These are phyloP conservation scores for Calcarius lapponicus DNA, from an alignment of 2,797 vertebrate genomes.

Conservation along the genomic window DNA sequence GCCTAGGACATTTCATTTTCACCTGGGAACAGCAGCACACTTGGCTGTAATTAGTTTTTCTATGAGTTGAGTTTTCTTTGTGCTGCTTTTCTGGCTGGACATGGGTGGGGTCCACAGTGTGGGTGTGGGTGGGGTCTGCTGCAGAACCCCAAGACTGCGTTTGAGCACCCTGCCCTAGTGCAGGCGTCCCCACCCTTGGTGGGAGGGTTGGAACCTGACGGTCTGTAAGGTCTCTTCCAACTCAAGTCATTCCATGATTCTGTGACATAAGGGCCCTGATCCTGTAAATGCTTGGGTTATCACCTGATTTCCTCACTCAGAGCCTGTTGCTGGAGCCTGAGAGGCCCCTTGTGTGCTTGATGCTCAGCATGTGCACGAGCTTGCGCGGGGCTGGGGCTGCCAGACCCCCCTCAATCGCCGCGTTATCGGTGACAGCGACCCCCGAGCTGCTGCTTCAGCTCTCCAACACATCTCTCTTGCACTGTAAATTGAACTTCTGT, in stretches of 20 bases:
- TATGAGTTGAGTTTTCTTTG: not conserved
- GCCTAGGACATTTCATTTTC: not conserved
- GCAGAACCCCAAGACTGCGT: not conserved
- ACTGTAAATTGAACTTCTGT: slow-evolving; percentile 56
- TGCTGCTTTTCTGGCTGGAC: not conserved
- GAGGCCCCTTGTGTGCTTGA: not conserved
- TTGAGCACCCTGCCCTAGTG: not conserved
- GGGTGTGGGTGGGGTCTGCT: not conserved
- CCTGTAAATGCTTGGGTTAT: not conserved
- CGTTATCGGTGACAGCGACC: not conserved
- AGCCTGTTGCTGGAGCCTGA: not conserved
- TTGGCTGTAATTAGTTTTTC: not conserved
- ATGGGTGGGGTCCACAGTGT: rapidly evolving
- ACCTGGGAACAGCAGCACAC: not conserved
- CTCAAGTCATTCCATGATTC: not conserved
- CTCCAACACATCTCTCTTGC: slow-evolving; percentile 26
- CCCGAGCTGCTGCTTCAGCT: slow-evolving; percentile 13
- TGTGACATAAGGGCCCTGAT: not conserved
- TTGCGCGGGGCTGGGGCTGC: not conserved
- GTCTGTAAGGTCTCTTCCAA: not conserved
- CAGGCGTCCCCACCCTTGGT: no score
- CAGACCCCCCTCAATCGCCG: not conserved
- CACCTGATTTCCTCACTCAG: not conserved
- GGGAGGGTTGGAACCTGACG: not conserved
- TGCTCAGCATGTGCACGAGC: not conserved